Percentiles rank a stretch among this genome's conserved stretches.
Evolutionary conservation across 2,888 invertebrate genomes (phyloP).

Genomic region (Caenorhabditis sinica): DNA sequence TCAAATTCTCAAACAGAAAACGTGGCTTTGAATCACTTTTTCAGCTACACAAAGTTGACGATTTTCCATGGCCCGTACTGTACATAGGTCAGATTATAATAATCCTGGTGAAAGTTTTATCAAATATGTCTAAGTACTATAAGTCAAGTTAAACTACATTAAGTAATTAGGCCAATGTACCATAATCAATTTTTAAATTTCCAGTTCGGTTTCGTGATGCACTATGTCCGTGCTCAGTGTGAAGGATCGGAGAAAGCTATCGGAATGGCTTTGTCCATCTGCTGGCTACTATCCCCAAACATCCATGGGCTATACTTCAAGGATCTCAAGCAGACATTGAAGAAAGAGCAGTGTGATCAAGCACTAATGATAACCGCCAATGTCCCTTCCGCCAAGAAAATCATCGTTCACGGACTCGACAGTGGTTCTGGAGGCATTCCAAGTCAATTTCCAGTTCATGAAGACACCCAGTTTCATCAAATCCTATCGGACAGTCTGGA

Average conservation of each 20-base stretch:
- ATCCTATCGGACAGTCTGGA: constrained; percentile 73
- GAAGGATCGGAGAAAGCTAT: constrained; percentile 92
- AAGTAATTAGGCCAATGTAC: too few relatives aligned
- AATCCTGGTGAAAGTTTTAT: too few relatives aligned
- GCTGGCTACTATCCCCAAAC: constrained; percentile 99
- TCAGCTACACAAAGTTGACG: too few relatives aligned
- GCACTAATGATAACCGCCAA: constrained; percentile 97
- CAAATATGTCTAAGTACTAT: too few relatives aligned
- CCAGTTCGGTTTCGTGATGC: constrained; percentile 96
- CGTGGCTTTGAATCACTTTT: too few relatives aligned
- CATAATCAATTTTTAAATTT: constrained; percentile 47
- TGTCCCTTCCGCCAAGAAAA: constrained; percentile 99
- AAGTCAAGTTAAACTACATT: too few relatives aligned
- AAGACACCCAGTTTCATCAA: constrained; percentile 84
- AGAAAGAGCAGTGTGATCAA: constrained; percentile 98
- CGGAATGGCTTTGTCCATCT: constrained; percentile 92
- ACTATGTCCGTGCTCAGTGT: constrained; percentile 96
- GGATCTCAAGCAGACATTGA: constrained; percentile 97
- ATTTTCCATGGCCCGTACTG: too few relatives aligned
- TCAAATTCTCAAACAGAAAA: too few relatives aligned
- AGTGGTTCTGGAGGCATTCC: constrained; percentile 96
- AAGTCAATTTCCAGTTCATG: constrained; percentile 96
- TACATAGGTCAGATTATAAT: too few relatives aligned
- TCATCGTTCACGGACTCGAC: constrained; percentile 82
- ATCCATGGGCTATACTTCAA: constrained; percentile 99